A percentile compares a stretch with the other conserved stretches of the same genome.
Evolutionary conservation across 2,113 vertebrate species (phyloP).

Genomic region (Melanocharis versteri): DNA sequence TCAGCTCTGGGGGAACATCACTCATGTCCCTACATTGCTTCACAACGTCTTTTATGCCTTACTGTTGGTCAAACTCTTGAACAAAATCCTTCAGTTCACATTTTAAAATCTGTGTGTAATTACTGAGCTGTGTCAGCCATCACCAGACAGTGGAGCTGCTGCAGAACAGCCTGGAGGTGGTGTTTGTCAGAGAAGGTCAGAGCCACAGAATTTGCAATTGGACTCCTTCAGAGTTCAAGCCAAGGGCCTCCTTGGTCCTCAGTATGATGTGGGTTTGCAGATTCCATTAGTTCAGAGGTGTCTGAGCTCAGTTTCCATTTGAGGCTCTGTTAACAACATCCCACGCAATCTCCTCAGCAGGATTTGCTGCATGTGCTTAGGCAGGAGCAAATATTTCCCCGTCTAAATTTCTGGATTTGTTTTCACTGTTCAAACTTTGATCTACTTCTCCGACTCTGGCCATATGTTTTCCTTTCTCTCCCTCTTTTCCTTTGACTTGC

Average conservation of each 20-base stretch:
- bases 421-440: not conserved
- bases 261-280: not conserved
- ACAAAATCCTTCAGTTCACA: not conserved
- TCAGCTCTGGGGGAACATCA: not conserved
- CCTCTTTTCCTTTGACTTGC: not conserved
- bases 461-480: not conserved
- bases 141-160: not conserved
- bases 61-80: not conserved
- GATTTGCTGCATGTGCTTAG: not conserved
- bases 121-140: not conserved
- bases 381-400: not conserved
- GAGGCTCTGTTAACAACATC: not conserved
- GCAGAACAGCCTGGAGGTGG: not conserved
- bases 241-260: not conserved
- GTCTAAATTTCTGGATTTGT: not conserved
- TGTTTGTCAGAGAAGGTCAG: not conserved
- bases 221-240: not conserved
- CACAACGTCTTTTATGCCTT: not conserved
- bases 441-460: not conserved
- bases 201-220: not conserved
- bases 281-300: not conserved
- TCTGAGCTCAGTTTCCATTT: not conserved
- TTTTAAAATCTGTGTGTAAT: not conserved
- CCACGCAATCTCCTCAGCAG: not conserved
- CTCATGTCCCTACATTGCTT: not conserved